Evolutionary conservation across 1,140 invertebrate genomes (phyloP), one percentile per base, ranked within the genome.

Genomic region (Galleria mellonella): DNA sequence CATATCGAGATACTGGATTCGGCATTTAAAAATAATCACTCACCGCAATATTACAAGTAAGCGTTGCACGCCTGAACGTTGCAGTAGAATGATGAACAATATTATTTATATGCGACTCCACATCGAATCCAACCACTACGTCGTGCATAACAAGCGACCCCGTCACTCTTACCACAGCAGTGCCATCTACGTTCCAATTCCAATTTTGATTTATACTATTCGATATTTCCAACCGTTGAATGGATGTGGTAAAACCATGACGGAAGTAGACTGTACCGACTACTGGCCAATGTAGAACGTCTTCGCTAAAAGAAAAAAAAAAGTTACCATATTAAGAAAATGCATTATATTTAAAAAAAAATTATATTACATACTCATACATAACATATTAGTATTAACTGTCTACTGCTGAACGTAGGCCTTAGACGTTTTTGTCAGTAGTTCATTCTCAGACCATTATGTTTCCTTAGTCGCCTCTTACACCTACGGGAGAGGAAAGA

Each of bases 1-100:
- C 76, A 7, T 83, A 65, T 44, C 77, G 61, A 66, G 72, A 85
- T 51, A 55, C 73, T 44, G 72, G 62, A 10, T 54, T n/a, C n/a
- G n/a, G n/a, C n/a, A n/a, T n/a, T n/a, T n/a, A n/a, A n/a, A n/a
- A 43, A 0, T 17, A 9, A 42, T 30, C 4, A 59, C 60, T 51
- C 15, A 68, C 61, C 36, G 43, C 15, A 51, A 64, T 56, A 6
- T 41, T 29, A 29, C 47, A 64, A 9, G 11, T 43, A 4, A 62
- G 39, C 11, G 55, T 7, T 0, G 51, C 51, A 42, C 61, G 53
- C 4, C 37, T 31, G 12, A 49, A 61, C 0, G 32, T 47, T 1
- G 38, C 53, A 3, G 55, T 59, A 11, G 51, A 59, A 14, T 15
- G 35, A 10, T 48, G 31, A 0, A 10, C 15, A 1, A 46, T 48